phyloP scores from a whole-genome alignment of 2,888 invertebrate species.

The Neoscelio sp. region DNA sequence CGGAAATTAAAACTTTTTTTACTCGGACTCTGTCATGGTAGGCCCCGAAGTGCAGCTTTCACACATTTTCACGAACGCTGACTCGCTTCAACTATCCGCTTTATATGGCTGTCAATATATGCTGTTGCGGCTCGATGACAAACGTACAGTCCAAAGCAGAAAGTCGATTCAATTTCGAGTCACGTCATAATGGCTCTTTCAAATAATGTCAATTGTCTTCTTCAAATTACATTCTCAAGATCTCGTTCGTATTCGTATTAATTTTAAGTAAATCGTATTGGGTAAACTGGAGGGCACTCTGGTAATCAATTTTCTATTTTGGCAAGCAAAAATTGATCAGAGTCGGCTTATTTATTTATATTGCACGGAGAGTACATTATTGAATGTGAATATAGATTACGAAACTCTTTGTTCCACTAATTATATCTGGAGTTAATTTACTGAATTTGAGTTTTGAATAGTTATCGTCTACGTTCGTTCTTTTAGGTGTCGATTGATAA shows the following conservation, averaged over 20 bases:
- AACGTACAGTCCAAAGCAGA: conserved; percentile 30
- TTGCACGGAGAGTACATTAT: no score
- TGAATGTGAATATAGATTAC: neutral
- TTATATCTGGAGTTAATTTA: conserved; percentile 13
- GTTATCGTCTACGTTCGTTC: conserved; percentile 34
- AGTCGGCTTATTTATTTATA: no score
- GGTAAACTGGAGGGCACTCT: neutral
- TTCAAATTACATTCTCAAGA: conserved; percentile 36
- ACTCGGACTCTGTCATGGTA: conserved; percentile 65
- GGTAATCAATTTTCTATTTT: neutral
- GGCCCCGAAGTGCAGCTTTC: conserved; percentile 59
- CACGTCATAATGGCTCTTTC: conserved; percentile 40
- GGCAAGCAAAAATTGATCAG: no score
- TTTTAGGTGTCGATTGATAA: conserved; percentile 47
- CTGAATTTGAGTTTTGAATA: conserved; percentile 11
- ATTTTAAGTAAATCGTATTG: conserved; percentile 6
- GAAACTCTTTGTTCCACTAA: conserved; percentile 7
- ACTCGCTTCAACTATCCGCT: conserved; percentile 53
- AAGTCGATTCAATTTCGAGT: conserved; percentile 52
- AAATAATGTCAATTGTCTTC: conserved; percentile 50
- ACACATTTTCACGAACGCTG: conserved; percentile 59
- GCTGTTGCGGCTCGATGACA: conserved; percentile 44
- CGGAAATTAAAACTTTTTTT: conserved; percentile 82
- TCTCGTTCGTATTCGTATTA: neutral
- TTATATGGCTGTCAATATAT: conserved; percentile 60